These are phyloP conservation scores for Coleophora deauratella DNA, from an alignment of 2,888 invertebrate species.

Conservation along the genomic window DNA sequence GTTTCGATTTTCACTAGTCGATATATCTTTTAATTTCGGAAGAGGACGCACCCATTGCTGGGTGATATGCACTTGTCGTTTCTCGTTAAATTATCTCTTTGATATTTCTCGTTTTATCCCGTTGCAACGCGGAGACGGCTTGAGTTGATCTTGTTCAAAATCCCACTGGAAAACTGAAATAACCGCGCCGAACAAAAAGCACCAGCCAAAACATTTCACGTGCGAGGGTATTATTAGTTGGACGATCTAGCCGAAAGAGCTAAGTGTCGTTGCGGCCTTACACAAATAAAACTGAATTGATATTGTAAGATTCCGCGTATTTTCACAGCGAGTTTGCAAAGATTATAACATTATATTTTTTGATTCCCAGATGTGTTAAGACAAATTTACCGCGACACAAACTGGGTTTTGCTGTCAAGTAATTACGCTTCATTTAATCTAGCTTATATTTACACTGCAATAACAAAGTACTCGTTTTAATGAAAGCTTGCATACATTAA, in stretches of 20 bases:
- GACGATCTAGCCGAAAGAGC: constrained; percentile 71
- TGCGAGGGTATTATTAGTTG: constrained; percentile 72
- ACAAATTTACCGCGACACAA: constrained; percentile 39
- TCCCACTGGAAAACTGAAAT: constrained; percentile 75
- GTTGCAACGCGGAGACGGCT: constrained; percentile 58
- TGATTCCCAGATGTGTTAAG: constrained; percentile 1
- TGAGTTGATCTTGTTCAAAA: constrained; percentile 67
- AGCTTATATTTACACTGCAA: constrained; percentile 5
- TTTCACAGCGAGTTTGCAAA: background rate
- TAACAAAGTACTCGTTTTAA: constrained; percentile 14
- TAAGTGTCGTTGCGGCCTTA: constrained; percentile 58
- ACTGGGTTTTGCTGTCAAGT: constrained; percentile 35
- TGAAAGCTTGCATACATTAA: too few species aligned
- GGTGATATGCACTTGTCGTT: constrained; percentile 2
- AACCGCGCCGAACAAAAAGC: constrained; percentile 72
- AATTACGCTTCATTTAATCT: constrained; percentile 28
- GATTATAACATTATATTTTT: constrained; percentile 22
- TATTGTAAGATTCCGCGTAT: constrained; percentile 37
- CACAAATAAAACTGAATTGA: constrained; percentile 45
- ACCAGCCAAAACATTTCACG: constrained; percentile 74
- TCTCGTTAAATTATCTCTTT: constrained; percentile 6
- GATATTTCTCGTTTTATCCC: constrained; percentile 19
- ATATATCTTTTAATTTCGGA: constrained; percentile 28
- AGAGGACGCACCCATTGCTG: constrained; percentile 31
- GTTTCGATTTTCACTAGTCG: constrained; percentile 23